Base-by-base conservation (phyloP, 2,888 invertebrate species). In the Malthinus seriepunctatus region DNA sequence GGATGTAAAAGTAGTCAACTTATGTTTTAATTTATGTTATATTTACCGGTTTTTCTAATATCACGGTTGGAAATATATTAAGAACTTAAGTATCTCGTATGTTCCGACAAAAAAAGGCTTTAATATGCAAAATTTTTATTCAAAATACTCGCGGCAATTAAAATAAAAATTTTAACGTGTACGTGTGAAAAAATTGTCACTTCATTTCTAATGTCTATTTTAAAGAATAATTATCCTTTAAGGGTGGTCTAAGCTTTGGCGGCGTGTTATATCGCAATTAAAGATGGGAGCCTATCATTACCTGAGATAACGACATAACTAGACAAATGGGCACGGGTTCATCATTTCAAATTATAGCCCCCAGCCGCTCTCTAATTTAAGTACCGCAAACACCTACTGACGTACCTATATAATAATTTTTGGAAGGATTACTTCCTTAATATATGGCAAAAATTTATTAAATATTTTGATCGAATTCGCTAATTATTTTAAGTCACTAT, bases 251-350 rank as follows among this genome's bases (percentile, higher is more conserved):
- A 64, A 63, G 63, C 71, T 69, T 70, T 67, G 73, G 71, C 76
- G 74, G 73, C 71, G 64, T 67, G 69, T 73, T 71, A 73, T 71
- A 70, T 71, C 68, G 71, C 71, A 73, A 74, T 73, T 74, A 73
- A 69, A 68, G 73, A 68, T 71, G 73, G 76, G 74, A 76, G 75
- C 73, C 76, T 76, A 76, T 77, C 75, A 78, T 78, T 78, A 77
- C 70, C 63, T 62, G 67, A 69, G 71, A 76, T 77, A 78, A 78
- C 76, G 77, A 76, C 74, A 77, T 78, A 78, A 78, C 77, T 78
- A 78, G 78, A 78, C 78, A 78, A 78, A 78, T 78, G 78, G 75
- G 76, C 74, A 72, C 71, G 74, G 73, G 75, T 71, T 71, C 68
- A 71, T 71, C 68, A 65, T 63, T 72, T 71, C 70, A 76, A 77